Evolutionary conservation across 1,140 invertebrate genomes (phyloP).

Genomic region (Cyrtorhinus lividipennis): DNA sequence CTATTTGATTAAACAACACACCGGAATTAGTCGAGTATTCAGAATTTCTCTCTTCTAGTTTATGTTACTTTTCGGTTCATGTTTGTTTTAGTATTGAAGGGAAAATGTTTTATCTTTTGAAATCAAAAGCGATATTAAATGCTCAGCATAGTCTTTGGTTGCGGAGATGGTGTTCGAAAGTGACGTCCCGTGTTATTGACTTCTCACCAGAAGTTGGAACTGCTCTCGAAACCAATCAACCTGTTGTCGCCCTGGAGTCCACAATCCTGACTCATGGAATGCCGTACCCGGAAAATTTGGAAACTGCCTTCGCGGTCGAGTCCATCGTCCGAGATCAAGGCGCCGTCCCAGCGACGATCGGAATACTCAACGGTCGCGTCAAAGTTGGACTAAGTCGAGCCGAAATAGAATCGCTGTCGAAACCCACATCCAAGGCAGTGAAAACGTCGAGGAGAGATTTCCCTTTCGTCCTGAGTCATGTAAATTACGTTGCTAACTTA

Average conservation of each 20-base stretch:
- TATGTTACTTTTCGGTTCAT: no score
- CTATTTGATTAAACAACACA: no score
- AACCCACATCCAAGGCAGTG: slow-evolving; percentile 33
- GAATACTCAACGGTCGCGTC: slow-evolving; percentile 68
- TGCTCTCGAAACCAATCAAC: slow-evolving; percentile 40
- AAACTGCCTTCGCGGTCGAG: slow-evolving; percentile 73
- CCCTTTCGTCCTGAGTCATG: slow-evolving; percentile 53
- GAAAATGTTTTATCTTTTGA: no score
- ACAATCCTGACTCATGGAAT: slow-evolving; percentile 98
- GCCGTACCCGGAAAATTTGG: slow-evolving; percentile 83
- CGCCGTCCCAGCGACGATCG: slow-evolving; percentile 87
- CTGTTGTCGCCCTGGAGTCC: slow-evolving; percentile 89
- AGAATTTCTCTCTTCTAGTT: no score
- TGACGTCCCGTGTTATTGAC: slow-evolving; percentile 19
- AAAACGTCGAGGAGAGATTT: slow-evolving; percentile 83
- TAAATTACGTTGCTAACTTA: slow-evolving; percentile 28
- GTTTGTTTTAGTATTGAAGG: no score
- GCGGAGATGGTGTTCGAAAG: not conserved
- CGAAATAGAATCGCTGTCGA: slow-evolving; percentile 47
- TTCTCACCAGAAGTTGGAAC: slow-evolving; percentile 39
- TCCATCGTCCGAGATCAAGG: slow-evolving; percentile 59
- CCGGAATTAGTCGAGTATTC: no score
- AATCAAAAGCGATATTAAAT: no score
- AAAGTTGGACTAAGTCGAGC: slow-evolving; percentile 56
- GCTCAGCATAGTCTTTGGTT: no score